Conservation (phyloP, 2,113 vertebrate genomes). For the Rhea americana region DNA sequence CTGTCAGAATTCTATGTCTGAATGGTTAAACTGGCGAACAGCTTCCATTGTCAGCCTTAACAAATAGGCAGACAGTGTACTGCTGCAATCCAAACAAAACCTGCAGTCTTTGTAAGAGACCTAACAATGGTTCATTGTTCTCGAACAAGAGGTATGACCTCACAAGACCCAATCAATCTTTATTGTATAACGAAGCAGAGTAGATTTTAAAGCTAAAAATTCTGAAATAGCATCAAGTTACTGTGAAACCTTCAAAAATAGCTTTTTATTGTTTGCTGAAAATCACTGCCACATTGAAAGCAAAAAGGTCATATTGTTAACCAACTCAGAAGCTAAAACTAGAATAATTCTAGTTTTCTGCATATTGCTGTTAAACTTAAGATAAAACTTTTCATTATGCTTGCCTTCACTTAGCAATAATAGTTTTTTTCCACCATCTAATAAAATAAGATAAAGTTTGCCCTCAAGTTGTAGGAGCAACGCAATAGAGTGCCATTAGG, state of each 20-base stretch:
- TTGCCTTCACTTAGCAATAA: background rate
- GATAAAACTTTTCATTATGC: background rate
- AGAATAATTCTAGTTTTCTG: background rate
- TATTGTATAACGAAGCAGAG: constrained; percentile 45
- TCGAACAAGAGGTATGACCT: constrained; percentile 66
- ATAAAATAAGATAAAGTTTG: background rate
- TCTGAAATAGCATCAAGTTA: constrained; percentile 46
- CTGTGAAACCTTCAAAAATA: constrained; percentile 50
- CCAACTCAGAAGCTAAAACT: background rate
- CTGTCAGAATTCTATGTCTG: constrained; percentile 49
- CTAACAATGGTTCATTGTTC: constrained; percentile 74
- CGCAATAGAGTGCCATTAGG: background rate
- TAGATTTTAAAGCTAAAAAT: constrained; percentile 56
- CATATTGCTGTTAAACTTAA: background rate
- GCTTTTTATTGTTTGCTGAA: constrained; percentile 35
- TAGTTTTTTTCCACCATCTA: background rate
- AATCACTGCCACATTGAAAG: background rate
- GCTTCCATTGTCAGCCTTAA: constrained; percentile 61
- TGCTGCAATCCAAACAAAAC: constrained; percentile 74
- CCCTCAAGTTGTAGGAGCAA: background rate
- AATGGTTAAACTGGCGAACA: constrained; percentile 33
- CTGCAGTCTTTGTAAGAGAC: constrained; percentile 37
- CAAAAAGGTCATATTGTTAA: background rate
- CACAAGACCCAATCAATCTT: constrained; percentile 47
- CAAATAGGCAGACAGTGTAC: constrained; percentile 58